Conservation (phyloP, 1,140 invertebrate species). For the Ceratosolen solmsi region DNA sequence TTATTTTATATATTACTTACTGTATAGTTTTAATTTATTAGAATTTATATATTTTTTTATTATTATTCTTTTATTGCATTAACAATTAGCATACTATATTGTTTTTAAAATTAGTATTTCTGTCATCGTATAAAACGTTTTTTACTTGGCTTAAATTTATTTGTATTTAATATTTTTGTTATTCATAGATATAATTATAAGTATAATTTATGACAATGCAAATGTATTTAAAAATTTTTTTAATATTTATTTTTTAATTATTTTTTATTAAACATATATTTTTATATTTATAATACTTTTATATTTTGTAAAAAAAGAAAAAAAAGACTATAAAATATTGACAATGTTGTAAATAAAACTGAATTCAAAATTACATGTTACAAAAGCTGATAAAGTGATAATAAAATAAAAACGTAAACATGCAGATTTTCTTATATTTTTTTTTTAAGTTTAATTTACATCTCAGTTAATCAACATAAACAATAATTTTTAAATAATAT, state of each 20-base stretch:
- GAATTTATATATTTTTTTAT: neutral
- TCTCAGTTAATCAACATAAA: too few species aligned
- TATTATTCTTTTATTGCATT: too few species aligned
- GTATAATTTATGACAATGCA: neutral
- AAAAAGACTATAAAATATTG: neutral
- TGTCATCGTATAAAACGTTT: too few species aligned
- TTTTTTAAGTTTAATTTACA: neutral
- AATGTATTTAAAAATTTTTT: too few species aligned
- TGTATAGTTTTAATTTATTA: conserved; percentile 33
- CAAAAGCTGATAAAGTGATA: neutral
- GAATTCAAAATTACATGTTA: neutral
- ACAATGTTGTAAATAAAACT: neutral
- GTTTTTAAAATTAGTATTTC: too few species aligned
- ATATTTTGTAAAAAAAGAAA: neutral
- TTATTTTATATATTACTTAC: conserved; percentile 57
- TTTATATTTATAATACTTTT: neutral
- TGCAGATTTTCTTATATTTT: neutral
- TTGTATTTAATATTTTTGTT: too few species aligned
- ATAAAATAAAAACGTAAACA: neutral
- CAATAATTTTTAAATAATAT: too few species aligned
- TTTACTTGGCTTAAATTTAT: too few species aligned
- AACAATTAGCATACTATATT: too few species aligned
- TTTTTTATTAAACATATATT: neutral
- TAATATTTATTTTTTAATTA: too few species aligned
- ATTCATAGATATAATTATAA: too few species aligned